Conservation (phyloP, 2,797 vertebrate species). For the Zalophus californianus region DNA sequence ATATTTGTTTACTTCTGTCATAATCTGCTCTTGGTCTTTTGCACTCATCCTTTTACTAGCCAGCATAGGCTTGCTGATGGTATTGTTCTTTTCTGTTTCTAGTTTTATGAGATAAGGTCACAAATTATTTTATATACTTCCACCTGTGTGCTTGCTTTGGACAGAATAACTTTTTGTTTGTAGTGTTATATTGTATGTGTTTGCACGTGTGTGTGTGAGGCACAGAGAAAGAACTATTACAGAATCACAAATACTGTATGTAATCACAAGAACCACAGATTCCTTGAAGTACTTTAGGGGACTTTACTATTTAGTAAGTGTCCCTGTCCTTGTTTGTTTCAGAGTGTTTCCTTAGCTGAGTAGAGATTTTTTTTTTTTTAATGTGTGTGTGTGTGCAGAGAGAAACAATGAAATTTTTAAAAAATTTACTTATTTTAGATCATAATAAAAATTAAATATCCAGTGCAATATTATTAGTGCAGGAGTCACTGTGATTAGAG, state of each 20-base stretch:
- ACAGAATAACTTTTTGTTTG: not conserved
- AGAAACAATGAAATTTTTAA: not conserved
- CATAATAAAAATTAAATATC: slow-evolving; percentile 24
- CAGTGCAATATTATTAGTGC: not conserved
- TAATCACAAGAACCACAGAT: not conserved
- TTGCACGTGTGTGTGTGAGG: not conserved
- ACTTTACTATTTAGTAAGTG: not conserved
- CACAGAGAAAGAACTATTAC: not conserved
- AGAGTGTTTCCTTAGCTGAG: not conserved
- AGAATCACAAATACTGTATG: not conserved
- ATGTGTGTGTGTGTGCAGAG: not conserved
- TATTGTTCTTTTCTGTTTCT: not conserved
- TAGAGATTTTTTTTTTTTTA: not conserved
- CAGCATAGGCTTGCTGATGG: not conserved
- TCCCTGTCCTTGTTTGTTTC: not conserved
- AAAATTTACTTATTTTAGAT: not conserved
- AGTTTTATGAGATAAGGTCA: not conserved
- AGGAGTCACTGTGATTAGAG: not conserved
- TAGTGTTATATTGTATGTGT: not conserved
- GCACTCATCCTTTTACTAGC: not conserved
- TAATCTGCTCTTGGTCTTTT: not conserved
- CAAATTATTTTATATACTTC: not conserved
- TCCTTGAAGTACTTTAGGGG: not conserved
- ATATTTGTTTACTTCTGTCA: not conserved
- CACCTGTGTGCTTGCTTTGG: not conserved